These are phyloP conservation scores for Scolopax mira DNA, from an alignment of 2,113 vertebrate genomes.

Conservation along the genomic window DNA sequence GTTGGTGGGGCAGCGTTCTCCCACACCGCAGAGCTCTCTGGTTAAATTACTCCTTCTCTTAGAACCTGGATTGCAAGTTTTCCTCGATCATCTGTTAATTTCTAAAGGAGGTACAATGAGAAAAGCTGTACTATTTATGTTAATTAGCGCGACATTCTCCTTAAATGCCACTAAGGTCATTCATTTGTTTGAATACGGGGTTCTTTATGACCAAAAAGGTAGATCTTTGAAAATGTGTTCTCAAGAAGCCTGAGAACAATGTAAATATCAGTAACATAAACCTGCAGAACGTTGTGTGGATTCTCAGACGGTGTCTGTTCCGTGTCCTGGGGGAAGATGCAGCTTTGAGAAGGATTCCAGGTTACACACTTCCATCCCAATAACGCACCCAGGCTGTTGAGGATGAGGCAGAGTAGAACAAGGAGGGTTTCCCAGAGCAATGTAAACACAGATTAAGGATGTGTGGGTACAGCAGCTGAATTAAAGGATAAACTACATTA, in stretches of 20 bases:
- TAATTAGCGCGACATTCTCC: neutral
- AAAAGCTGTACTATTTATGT: neutral
- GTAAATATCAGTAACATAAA: neutral
- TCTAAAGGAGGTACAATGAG: neutral
- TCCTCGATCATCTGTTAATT: neutral
- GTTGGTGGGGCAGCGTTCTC: neutral
- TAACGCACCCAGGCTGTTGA: neutral
- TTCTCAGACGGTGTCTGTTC: neutral
- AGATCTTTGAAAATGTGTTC: neutral
- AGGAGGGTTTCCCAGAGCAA: neutral
- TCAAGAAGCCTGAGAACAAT: neutral
- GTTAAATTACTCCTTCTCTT: neutral
- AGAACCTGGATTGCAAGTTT: neutral
- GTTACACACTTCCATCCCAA: rapidly evolving
- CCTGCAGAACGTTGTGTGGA: rapidly evolving
- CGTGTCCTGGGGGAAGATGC: rapidly evolving
- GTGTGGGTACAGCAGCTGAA: neutral
- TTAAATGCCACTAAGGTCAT: neutral
- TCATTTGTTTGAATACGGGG: neutral
- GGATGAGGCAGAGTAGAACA: neutral
- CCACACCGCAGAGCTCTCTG: neutral
- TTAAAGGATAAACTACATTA: neutral
- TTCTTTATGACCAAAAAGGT: neutral
- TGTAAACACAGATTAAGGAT: neutral
- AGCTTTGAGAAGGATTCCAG: neutral